A percentile compares a stretch with the other conserved stretches of the same genome.
These are phyloP conservation scores for Loriculus beryllinus DNA, from an alignment of 2,797 vertebrate genomes.

Conservation along the genomic window DNA sequence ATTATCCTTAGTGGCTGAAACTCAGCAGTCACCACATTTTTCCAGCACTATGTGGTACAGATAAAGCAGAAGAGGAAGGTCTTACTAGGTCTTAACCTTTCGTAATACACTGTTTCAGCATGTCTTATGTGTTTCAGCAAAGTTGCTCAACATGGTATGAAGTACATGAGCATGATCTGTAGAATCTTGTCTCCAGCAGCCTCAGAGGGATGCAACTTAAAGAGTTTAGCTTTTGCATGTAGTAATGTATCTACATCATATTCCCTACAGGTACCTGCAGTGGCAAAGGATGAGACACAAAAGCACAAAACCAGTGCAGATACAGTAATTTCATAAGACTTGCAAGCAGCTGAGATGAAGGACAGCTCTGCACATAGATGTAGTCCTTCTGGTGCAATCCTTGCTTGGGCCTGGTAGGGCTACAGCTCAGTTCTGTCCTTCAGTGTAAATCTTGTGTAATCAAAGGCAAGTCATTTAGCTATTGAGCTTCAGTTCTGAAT, in stretches of 20 bases:
- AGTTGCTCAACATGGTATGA: not conserved
- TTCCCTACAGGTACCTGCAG: not conserved
- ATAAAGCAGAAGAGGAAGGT: not conserved
- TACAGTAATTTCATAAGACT: not conserved
- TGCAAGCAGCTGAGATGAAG: not conserved
- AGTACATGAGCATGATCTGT: not conserved
- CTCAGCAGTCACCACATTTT: slow-evolving; percentile 8
- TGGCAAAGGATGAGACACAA: not conserved
- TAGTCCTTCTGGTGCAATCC: not conserved
- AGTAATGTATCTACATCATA: not conserved
- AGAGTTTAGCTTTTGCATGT: not conserved
- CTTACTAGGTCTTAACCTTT: not conserved
- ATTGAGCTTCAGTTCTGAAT: slow-evolving; percentile 39
- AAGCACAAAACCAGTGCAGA: not conserved
- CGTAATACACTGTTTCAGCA: not conserved
- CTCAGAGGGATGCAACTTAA: not conserved
- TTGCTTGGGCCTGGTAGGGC: not conserved
- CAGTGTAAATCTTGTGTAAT: not conserved
- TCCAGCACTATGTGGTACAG: not conserved
- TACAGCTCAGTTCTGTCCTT: not conserved
- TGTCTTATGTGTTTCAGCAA: not conserved
- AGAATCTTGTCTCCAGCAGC: not conserved
- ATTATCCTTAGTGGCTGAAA: not conserved
- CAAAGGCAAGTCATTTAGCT: not conserved
- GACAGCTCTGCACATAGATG: not conserved